Evolutionary conservation across 1,140 invertebrate genomes (phyloP), one percentile per base, ranked within the genome.

Genomic region (Bombus confusus): DNA sequence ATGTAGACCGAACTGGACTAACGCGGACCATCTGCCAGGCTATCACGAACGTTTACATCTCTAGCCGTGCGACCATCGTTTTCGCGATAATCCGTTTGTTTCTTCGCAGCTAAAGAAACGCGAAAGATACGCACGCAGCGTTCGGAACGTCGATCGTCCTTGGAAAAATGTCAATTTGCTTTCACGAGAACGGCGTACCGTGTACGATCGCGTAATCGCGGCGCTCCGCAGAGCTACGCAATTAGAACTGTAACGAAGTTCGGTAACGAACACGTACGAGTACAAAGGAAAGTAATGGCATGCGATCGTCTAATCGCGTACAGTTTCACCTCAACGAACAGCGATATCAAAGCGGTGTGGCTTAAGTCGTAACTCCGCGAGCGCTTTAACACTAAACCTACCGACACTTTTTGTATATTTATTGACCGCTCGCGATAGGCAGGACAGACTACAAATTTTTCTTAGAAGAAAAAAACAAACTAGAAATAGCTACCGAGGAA

Each of bases 101-200:
- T 62, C 59, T 62, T 62, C 4, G 10, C 59, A 4, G 47, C 47
- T 62, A 62, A n/a, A 13, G 28, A n/a, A 62, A 12, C 59, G 28
- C 28, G 59, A 13, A 8, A 59, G 22, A 25, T 59, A 59, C 22
- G 1, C 57, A 59, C 22, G 1, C 57, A 12, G 57, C 25, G 28
- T 59, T n/a, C 25, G 18, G 12, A 57, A 68, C 28, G 62, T 41
- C 10, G 28, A n/a, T 3, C 8, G 47, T 25, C 75, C 74, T 71
- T 78, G 64, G 59, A 72, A 52, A 78, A 79, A 62, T 34, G 66
- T 84, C 82, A 43, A 34, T 79, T 41, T 37, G 41, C 34, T 25
- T 68, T 52, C 12, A 1, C 15, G 34, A 39, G 71, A 47, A 10
- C 18, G 8, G n/a, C 22, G 31, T 37, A n/a, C n/a, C n/a, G 1